Conservation (phyloP, 2,888 invertebrate genomes). For the Euzophera pinguis region DNA sequence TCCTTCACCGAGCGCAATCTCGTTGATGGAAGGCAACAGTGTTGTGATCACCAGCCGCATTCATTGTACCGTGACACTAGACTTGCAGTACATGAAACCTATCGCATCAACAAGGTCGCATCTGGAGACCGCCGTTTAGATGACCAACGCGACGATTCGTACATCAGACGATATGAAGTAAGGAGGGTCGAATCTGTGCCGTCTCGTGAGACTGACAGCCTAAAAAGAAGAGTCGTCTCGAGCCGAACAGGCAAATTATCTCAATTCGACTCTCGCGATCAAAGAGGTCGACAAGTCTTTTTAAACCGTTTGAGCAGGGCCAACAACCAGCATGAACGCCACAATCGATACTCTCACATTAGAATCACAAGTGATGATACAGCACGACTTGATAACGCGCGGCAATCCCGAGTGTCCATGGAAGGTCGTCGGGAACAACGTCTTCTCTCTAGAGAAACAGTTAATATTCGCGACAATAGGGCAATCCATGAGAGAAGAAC, state of each 20-base stretch:
- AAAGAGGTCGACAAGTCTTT: background rate
- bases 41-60: conserved; percentile 42
- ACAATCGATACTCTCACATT: background rate
- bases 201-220: background rate
- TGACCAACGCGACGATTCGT: conserved; percentile 26
- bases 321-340: background rate
- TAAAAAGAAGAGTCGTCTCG: background rate
- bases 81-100: conserved; percentile 32
- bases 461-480: background rate
- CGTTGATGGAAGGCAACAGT: conserved; percentile 65
- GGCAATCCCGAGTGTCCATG: conserved; percentile 13
- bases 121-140: conserved; percentile 23
- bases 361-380: background rate
- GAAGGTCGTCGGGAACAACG: conserved; percentile 6
- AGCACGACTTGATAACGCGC: background rate
- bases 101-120: conserved; percentile 24
- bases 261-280: background rate
- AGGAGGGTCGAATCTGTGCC: background rate
- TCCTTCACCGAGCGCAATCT: conserved; percentile 52
- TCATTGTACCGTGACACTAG: conserved; percentile 34
- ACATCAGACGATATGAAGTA: conserved; percentile 31
- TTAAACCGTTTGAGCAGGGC: background rate
- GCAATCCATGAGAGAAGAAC: background rate
- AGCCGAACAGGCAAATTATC: background rate
- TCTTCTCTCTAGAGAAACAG: background rate